A percentile compares a stretch with the other conserved stretches of the same genome.
Evolutionary conservation across 2,797 vertebrate genomes (phyloP).

Genomic region (Phrynocephalus forsythii): DNA sequence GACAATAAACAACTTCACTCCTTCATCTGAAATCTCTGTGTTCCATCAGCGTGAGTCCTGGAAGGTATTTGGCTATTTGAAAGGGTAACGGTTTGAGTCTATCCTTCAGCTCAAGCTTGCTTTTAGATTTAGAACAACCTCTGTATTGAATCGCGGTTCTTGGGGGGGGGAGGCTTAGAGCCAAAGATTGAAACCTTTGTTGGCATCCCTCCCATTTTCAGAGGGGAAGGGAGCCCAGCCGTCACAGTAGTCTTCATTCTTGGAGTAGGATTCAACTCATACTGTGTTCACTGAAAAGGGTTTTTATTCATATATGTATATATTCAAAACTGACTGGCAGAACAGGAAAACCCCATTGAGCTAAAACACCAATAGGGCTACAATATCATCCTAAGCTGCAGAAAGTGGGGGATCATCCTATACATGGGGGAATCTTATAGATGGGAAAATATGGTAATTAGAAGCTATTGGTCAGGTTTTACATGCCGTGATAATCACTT

Average conservation of each 20-base stretch:
- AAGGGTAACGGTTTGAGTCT: neutral
- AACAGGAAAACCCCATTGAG: neutral
- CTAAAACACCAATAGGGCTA: too few relatives aligned
- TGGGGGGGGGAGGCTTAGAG: accelerated
- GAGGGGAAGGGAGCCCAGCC: accelerated
- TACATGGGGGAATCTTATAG: too few relatives aligned
- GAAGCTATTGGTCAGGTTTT: neutral
- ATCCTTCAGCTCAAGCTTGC: neutral
- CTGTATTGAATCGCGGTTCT: accelerated
- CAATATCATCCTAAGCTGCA: neutral
- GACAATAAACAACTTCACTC: neutral
- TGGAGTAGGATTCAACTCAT: neutral
- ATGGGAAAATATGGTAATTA: too few relatives aligned
- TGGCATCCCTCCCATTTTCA: accelerated
- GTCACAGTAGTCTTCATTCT: neutral
- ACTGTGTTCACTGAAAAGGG: neutral
- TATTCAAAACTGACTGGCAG: neutral
- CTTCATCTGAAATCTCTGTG: neutral
- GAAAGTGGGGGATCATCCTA: too few relatives aligned
- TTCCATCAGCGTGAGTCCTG: neutral
- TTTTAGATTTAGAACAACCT: neutral
- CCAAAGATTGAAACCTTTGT: accelerated
- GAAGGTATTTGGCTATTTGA: constrained; percentile 1
- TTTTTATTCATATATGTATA: neutral
- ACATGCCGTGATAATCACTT: neutral